phyloP scores from a whole-genome alignment of 2,113 vertebrate genomes.

The Ptilonorhynchus violaceus region DNA sequence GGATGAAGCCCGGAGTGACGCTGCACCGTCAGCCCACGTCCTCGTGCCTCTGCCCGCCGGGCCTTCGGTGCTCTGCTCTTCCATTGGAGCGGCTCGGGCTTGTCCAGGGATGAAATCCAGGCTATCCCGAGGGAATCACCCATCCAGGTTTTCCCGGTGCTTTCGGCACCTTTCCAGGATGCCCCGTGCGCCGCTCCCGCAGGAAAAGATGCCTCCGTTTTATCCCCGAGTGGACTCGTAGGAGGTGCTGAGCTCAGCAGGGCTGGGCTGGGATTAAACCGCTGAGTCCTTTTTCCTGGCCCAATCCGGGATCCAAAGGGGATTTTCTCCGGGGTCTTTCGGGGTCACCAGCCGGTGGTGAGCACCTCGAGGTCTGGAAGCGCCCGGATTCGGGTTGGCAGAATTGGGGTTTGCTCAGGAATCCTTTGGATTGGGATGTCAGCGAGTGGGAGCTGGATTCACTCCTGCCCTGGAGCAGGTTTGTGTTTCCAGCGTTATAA shows the following conservation, averaged over 20 bases:
- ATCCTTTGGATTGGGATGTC: background rate
- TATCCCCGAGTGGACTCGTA: rapidly evolving
- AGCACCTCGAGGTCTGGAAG: background rate
- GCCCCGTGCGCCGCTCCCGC: rapidly evolving
- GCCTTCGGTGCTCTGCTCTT: background rate
- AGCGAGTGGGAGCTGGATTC: background rate
- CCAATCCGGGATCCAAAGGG: background rate
- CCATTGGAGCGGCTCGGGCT: background rate
- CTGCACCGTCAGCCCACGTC: background rate
- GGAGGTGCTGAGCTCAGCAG: background rate
- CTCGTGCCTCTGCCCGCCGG: rapidly evolving
- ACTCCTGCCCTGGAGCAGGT: background rate
- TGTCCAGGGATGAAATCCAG: background rate
- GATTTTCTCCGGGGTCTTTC: background rate
- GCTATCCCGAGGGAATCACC: rapidly evolving
- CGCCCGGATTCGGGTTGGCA: background rate
- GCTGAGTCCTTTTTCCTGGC: background rate
- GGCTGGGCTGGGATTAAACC: background rate
- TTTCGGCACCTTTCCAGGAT: background rate
- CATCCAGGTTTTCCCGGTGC: rapidly evolving
- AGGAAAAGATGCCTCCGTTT: rapidly evolving
- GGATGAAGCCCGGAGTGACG: background rate
- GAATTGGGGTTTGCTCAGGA: background rate
- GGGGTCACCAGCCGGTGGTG: background rate
- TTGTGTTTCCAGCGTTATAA: background rate